Evolutionary conservation across 2,888 invertebrate genomes (phyloP), one percentile per base, ranked within the genome.

Genomic region (Monoplex corrugatus): DNA sequence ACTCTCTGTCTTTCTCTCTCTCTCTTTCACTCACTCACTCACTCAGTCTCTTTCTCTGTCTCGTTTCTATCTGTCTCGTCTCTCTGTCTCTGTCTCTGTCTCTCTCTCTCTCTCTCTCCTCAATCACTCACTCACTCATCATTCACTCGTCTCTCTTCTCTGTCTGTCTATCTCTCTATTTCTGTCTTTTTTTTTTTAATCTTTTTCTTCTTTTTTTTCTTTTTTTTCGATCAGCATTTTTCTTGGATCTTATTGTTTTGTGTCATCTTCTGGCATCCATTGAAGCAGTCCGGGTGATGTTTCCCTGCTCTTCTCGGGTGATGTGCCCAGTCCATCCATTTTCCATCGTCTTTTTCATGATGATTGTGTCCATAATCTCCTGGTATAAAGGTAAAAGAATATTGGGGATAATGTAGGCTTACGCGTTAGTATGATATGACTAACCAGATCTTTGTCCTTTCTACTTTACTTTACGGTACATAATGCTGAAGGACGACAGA

Each of bases 91-190:
- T n/a, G 28, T 68, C 68, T n/a, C n/a, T n/a, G 6, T n/a, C n/a
- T n/a, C n/a, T n/a, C 68, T 68, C 68, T 68, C 68, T 68, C 68
- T 68, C 68, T 68, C 68, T 68, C 68, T 68, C 50, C 50, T n/a
- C 2, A 19, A 0, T 57, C 68, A 28, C 68, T 28, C n/a, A 5
- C n/a, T 68, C 68, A 5, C n/a, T 68, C 23, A 5, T 68, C 23
- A 19, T 28, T 28, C n/a, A 19, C 68, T 68, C n/a, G 19, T 28
- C n/a, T 13, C 16, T 2, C n/a, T 8, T 28, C 2, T n/a, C 28
- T n/a, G 28, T 68, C 68, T 68, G 28, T 68, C 68, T 68, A 19
- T 68, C 68, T 68, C 68, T 68, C 68, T 68, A 8, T 16, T 50
- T 16, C 2, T n/a, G 0, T 68, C 68, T 68, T n/a, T 28, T 28